Evolutionary conservation across 2,888 invertebrate genomes (phyloP).

Genomic region (Tetrapedia diversipes): DNA sequence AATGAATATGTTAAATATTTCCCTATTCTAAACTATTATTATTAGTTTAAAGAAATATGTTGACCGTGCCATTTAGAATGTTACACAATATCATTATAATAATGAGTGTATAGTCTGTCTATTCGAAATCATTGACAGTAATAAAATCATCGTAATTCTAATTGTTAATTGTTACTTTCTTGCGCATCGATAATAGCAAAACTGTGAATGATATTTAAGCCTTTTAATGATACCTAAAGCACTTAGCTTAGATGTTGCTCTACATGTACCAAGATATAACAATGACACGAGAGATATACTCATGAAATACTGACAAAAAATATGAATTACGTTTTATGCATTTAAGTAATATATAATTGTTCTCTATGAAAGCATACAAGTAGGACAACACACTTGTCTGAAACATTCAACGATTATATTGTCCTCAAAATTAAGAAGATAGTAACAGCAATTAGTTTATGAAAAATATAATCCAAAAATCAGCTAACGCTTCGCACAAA

Average conservation of each 20-base stretch:
- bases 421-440: constrained; percentile 49
- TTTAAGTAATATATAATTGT: neutral
- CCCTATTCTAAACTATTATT: too few relatives aligned
- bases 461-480: constrained; percentile 42
- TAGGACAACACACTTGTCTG: constrained; percentile 45
- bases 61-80: too few relatives aligned
- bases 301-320: constrained; percentile 8
- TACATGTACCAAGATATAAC: neutral
- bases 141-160: neutral
- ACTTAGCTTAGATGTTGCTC: neutral
- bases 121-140: too few relatives aligned
- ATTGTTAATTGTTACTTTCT: neutral
- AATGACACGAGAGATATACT: constrained; percentile 5
- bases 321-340: neutral
- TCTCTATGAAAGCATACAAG: constrained; percentile 43
- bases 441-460: constrained; percentile 20
- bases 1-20: too few relatives aligned
- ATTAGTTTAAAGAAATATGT: too few relatives aligned
- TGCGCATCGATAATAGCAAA: neutral
- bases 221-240: neutral
- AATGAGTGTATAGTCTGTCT: neutral
- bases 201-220: neutral
- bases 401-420: constrained; percentile 51
- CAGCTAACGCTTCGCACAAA: constrained; percentile 30
- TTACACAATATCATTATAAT: neutral